These are phyloP conservation scores for Halcyon malimbica DNA, from an alignment of 2,113 vertebrate genomes.

Conservation along the genomic window DNA sequence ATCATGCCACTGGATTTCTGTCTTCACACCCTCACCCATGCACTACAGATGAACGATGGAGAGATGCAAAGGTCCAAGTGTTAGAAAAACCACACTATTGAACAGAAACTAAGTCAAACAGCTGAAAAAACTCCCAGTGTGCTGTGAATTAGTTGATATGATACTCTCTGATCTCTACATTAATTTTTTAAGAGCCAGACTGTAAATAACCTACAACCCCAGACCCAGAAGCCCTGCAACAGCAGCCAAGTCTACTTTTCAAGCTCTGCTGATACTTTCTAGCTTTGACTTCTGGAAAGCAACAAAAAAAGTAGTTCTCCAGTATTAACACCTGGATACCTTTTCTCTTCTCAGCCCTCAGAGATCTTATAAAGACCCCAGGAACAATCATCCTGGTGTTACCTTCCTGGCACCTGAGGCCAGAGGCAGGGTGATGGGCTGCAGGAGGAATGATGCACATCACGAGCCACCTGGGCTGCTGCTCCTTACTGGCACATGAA, in stretches of 20 bases:
- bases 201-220: neutral
- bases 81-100: accelerated
- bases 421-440: neutral
- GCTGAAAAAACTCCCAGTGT: accelerated
- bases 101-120: neutral
- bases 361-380: neutral
- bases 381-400: accelerated
- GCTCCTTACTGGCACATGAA: accelerated
- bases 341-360: neutral
- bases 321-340: neutral
- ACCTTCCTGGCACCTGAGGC: neutral
- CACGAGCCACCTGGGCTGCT: accelerated
- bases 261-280: neutral
- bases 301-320: neutral
- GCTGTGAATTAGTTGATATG: neutral
- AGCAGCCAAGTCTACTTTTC: accelerated
- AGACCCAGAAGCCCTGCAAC: neutral
- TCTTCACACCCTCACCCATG: no score
- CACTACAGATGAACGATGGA: accelerated
- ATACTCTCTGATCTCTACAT: neutral
- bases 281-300: neutral
- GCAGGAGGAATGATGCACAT: accelerated
- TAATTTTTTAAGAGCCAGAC: neutral
- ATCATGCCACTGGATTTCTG: neutral
- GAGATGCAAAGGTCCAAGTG: neutral